A percentile compares a stretch with the other conserved stretches of the same genome.
Evolutionary conservation across 2,888 invertebrate genomes (phyloP).

Genomic region (Exocentrus adspersus): DNA sequence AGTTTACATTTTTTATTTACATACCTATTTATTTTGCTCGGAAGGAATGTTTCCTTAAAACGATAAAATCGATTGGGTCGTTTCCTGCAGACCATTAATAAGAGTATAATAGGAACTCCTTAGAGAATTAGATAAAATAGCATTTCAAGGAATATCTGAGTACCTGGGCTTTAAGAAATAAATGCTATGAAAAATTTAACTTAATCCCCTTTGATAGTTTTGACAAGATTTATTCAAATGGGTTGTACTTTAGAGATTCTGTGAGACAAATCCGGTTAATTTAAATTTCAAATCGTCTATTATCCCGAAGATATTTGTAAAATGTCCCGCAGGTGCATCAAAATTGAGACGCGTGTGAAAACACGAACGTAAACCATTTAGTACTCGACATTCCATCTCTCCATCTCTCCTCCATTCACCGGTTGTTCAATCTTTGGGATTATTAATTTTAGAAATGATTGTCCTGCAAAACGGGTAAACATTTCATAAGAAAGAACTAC

Average conservation of each 20-base stretch:
- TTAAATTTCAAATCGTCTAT: constrained; percentile 62
- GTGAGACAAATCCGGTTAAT: constrained; percentile 60
- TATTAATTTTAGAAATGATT: constrained; percentile 57
- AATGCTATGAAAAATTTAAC: constrained; percentile 61
- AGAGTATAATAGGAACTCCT: constrained; percentile 50
- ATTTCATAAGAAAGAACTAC: constrained; percentile 62
- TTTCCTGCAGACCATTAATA: constrained; percentile 11
- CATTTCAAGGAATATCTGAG: constrained; percentile 48
- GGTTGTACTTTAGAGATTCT: constrained; percentile 51
- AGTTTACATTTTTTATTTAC: no score
- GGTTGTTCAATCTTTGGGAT: constrained; percentile 45
- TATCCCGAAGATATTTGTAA: constrained; percentile 55
- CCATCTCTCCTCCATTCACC: no score
- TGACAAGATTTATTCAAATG: constrained; percentile 56
- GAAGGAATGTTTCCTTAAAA: no score
- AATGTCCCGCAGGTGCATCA: constrained; percentile 58
- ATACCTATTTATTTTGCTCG: no score
- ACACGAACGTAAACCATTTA: constrained; percentile 17
- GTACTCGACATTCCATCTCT: background rate
- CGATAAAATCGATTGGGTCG: no score
- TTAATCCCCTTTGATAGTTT: constrained; percentile 58
- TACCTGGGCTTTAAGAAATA: constrained; percentile 58
- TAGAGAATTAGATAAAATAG: constrained; percentile 48
- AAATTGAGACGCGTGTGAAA: constrained; percentile 32
- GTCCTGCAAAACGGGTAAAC: constrained; percentile 54